Evolutionary conservation across 2,888 invertebrate species (phyloP).

Genomic region (Trisateles emortualis): DNA sequence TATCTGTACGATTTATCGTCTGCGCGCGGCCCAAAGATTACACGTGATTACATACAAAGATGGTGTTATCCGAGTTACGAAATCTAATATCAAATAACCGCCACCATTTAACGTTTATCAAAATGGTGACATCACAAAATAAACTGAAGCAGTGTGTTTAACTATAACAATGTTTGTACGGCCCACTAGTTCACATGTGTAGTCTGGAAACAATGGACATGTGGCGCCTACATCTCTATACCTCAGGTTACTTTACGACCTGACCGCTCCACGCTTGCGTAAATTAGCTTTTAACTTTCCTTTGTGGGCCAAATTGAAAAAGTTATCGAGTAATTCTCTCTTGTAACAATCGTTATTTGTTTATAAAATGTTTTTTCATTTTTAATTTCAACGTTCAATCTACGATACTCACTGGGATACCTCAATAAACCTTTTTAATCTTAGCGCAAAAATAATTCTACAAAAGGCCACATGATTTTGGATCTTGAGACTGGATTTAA

Average conservation of each 20-base stretch:
- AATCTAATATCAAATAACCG: conserved; percentile 37
- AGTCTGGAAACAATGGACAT: conserved; percentile 58
- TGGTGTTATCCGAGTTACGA: conserved; percentile 28
- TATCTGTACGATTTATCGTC: conserved; percentile 5
- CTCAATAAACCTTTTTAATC: not conserved
- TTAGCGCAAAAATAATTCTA: not conserved
- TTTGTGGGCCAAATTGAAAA: conserved; percentile 38
- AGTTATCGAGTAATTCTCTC: conserved; percentile 31
- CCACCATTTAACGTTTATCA: conserved; percentile 33
- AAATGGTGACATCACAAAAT: conserved; percentile 52
- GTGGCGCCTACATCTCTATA: conserved; percentile 47
- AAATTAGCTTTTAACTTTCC: conserved; percentile 36
- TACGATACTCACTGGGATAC: not conserved
- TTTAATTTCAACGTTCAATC: not conserved
- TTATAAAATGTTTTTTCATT: not conserved
- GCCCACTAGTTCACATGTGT: conserved; percentile 62
- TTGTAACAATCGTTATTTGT: conserved; percentile 15
- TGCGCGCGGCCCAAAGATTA: conserved; percentile 18
- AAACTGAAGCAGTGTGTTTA: conserved; percentile 55
- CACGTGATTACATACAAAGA: conserved; percentile 14
- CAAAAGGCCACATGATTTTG: too few species aligned
- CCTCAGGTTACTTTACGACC: conserved; percentile 42
- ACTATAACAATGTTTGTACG: conserved; percentile 64
- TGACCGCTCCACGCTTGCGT: conserved; percentile 29
- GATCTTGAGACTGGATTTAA: too few species aligned